Evolutionary conservation across 2,797 vertebrate species (phyloP), one percentile per base, ranked within the genome.

Genomic region (Acipenser oxyrinchus): DNA sequence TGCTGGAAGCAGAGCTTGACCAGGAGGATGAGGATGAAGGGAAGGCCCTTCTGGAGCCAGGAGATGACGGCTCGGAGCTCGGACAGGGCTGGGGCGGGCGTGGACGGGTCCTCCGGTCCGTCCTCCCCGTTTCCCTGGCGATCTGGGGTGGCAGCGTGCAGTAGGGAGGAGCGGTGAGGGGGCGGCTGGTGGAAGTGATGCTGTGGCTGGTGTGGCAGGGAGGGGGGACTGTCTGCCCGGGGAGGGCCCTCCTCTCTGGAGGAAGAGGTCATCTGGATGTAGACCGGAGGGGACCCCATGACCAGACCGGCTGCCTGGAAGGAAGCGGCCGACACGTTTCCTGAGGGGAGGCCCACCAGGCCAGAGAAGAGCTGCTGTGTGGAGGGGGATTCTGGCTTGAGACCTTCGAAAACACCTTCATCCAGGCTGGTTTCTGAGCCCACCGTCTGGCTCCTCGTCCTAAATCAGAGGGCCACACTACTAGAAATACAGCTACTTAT

Each of bases 1-100:
- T 99, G 97, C 77, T 98, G 96, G 80, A 98, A 98, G 80, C 96
- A 98, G 74, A 98, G 89, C 88, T 99, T 99, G 65, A 93, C 91
- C 71, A 98, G 83, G 58, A 99, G 91, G 65, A 99, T 98, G 63
- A 99, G 84, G 77, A 99, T 96, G 79, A 99, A 99, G 4, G 97
- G 97, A 49, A 99, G 93, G 4, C 95, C 96, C 48, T 94, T 95
- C 88, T 99, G 97, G 61, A 99, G 88, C 97, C 97, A 99, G 0
- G 91, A 88, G 2, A 97, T 81, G 6, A 97, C 91, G 0, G 95
- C 92, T 79, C 94, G 96, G 50, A 99, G 76, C 81, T 99, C 96
- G 0, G 96, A 96, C 4, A 99, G 83, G 0, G 97, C 96, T 0
- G 97, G 95, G 1, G 95, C 94, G 0, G 96, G 96, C 0, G 94